Base-by-base conservation (phyloP, 2,797 vertebrate genomes). In the Sebastiscus albofasciatus region DNA sequence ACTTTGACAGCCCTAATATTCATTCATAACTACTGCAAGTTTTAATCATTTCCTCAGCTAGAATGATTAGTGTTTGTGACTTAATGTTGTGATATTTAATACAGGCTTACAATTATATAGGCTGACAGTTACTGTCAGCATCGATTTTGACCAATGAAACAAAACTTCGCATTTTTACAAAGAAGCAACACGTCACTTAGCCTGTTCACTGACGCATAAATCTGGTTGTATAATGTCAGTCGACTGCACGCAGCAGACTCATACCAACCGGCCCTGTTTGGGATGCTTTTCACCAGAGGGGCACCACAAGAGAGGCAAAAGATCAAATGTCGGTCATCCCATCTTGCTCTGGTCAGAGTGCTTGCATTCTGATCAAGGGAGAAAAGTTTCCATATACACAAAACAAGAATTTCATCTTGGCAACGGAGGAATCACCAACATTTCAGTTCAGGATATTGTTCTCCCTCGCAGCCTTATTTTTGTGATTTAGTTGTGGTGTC, bases 401-500 rank as follows among this genome's bases (percentile, higher is more conserved):
- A 54, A 73, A 27, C 27, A 62, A 31, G 10, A 73, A 39, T 82
- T 69, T 55, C 2, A 54, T 75, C 22, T 72, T 39, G 34, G 16
- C 27, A 54, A 16, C 46, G 22, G n/a, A 13, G 22, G 9, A 83
- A 60, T 77, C 59, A 36, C 6, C 7, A 49, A 65, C 22, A 31
- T 42, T 68, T 65, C 16, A 62, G 4, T 73, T 72, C 9, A 16
- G 8, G 55, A 76, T 18, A 4, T 29, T 20, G 2, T 67, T 78
- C 60, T 60, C 65, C 18, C 31, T 61, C 33, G 20, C 42, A 72
- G 62, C 26, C 2, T 14, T 56, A 22, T 68, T 72, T 84, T 31
- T 60, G 26, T 86, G 26, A 80, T 86, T 77, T 75, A 75, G 33
- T 42, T 72, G 36, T 33, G 26, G 7, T 72, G 58, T 79, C 70